A percentile compares a stretch with the other conserved stretches of the same genome.
phyloP scores from a whole-genome alignment of 2,797 vertebrate species.

The Parambassis ranga region DNA sequence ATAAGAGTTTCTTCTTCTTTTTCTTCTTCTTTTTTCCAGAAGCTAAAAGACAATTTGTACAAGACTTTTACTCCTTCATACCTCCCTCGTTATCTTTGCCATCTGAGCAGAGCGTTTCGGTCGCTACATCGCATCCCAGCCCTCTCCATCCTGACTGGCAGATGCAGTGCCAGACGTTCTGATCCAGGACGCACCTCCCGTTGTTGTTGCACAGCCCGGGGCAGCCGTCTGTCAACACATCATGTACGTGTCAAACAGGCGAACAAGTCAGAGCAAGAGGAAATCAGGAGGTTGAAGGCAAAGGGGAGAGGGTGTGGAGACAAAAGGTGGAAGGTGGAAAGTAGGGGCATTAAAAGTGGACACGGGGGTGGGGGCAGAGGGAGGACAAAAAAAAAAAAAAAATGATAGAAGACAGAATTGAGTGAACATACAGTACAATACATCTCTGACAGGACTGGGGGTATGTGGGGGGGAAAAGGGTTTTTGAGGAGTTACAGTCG shows the following conservation, averaged over 20 bases:
- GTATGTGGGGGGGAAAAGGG: conserved; percentile 71
- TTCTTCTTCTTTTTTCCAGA: background rate
- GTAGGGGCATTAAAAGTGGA: conserved; percentile 50
- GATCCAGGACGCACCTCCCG: conserved; percentile 95
- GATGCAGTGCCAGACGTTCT: conserved; percentile 98
- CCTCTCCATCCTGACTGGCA: conserved; percentile 98
- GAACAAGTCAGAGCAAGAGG: conserved; percentile 34
- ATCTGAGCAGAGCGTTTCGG: conserved; percentile 96
- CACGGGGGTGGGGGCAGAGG: conserved; percentile 41
- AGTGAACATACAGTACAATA: conserved; percentile 83
- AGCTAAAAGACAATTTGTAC: conserved; percentile 56
- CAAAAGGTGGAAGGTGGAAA: conserved; percentile 38
- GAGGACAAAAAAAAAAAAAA: conserved; percentile 56
- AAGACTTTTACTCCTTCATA: conserved; percentile 67
- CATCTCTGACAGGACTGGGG: conserved; percentile 89
- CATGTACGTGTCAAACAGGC: conserved; percentile 65
- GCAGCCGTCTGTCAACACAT: conserved; percentile 92
- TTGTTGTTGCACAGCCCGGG: conserved; percentile 99
- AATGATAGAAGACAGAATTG: conserved; percentile 77
- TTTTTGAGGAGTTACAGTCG: conserved; percentile 81
- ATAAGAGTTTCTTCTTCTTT: conserved; percentile 3
- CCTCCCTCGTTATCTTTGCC: conserved; percentile 99
- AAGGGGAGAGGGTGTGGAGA: conserved; percentile 13
- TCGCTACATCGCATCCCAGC: conserved; percentile 95
- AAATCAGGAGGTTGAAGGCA: conserved; percentile 31